phyloP scores from a whole-genome alignment of 1,140 invertebrate species.

The Drosophila gunungcola region DNA sequence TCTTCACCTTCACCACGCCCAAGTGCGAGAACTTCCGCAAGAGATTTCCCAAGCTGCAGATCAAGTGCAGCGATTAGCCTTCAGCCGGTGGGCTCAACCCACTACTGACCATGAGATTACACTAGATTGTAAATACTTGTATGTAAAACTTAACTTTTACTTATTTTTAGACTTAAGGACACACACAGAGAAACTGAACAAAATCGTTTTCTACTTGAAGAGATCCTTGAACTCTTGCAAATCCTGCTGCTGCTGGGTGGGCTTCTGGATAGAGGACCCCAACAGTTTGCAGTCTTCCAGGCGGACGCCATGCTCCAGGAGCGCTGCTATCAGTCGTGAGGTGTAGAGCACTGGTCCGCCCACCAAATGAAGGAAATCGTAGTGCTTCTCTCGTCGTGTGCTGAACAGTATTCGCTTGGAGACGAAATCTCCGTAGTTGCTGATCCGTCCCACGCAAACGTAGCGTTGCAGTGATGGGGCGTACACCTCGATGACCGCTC shows the following conservation, averaged over 20 bases:
- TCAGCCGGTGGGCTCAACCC: background rate
- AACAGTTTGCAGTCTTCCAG: slow-evolving; percentile 40
- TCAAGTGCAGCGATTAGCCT: slow-evolving; percentile 63
- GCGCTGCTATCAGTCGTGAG: slow-evolving; percentile 86
- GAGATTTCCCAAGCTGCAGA: slow-evolving; percentile 75
- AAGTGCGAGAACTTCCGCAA: slow-evolving; percentile 76
- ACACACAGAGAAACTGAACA: slow-evolving; percentile 39
- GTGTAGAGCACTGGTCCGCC: slow-evolving; percentile 87
- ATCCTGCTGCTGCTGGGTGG: slow-evolving; percentile 20
- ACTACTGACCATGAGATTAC: slow-evolving; percentile 64
- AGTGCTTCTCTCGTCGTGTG: slow-evolving; percentile 84
- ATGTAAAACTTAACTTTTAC: slow-evolving; percentile 70
- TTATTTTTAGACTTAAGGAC: slow-evolving; percentile 61
- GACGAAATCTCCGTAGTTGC: slow-evolving; percentile 87
- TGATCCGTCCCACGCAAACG: slow-evolving; percentile 87
- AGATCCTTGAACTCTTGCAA: slow-evolving; percentile 75
- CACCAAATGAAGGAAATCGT: slow-evolving; percentile 86
- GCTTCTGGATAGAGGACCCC: slow-evolving; percentile 12
- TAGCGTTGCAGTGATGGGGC: slow-evolving; percentile 86
- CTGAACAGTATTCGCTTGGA: slow-evolving; percentile 88
- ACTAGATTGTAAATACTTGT: slow-evolving; percentile 76
- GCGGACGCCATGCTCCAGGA: slow-evolving; percentile 86
- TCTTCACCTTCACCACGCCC: slow-evolving; percentile 74
- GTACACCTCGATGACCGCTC: slow-evolving; percentile 87
- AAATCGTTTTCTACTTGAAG: slow-evolving; percentile 66